Evolutionary conservation across 2,113 vertebrate genomes (phyloP).

Genomic region (Glaucidium brasilianum): DNA sequence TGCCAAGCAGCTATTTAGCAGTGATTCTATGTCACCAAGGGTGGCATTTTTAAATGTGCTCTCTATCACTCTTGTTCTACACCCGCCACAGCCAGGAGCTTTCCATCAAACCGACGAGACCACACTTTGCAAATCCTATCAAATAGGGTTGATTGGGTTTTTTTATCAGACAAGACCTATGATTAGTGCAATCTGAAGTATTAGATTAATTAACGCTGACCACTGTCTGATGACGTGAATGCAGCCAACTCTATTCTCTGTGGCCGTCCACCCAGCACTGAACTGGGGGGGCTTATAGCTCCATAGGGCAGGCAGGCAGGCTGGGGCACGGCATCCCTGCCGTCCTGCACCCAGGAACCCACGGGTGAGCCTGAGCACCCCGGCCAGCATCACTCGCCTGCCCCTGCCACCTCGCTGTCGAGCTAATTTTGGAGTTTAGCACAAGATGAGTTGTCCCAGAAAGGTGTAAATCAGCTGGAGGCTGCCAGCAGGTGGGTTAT

Average conservation of each 20-base stretch:
- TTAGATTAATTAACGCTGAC: neutral
- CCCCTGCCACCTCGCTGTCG: neutral
- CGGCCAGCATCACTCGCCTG: neutral
- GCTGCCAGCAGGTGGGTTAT: neutral
- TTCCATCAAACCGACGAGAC: neutral
- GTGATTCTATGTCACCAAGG: neutral
- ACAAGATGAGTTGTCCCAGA: neutral
- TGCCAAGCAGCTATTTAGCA: neutral
- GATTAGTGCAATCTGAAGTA: accelerated
- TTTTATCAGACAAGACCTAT: neutral
- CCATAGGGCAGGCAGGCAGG: neutral
- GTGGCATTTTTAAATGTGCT: neutral
- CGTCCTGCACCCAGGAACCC: neutral
- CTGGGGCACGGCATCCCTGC: neutral
- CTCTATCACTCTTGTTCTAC: neutral
- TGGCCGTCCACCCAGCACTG: neutral
- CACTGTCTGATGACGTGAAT: accelerated
- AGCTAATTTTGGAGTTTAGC: neutral
- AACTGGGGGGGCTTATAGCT: neutral
- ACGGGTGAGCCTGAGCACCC: neutral
- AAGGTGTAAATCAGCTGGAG: neutral
- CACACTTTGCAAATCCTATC: neutral
- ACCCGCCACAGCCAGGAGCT: neutral
- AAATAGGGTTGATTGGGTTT: accelerated
- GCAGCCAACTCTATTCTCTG: neutral